Base-by-base conservation (phyloP, 2,797 vertebrate species). In the Spatula clypeata region DNA sequence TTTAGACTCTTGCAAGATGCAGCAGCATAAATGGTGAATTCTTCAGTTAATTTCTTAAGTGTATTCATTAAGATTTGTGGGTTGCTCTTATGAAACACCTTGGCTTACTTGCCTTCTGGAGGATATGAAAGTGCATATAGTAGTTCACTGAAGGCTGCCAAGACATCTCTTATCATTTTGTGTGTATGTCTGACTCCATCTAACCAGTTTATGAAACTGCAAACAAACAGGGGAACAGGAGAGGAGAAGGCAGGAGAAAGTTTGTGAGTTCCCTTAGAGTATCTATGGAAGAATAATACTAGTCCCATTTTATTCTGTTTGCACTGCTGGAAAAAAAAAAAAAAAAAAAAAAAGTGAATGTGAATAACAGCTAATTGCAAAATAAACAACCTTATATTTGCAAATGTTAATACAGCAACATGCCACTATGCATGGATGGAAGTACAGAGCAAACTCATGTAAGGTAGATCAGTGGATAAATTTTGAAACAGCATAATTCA, bases 81-180 rank as follows among this genome's bases (percentile, higher is more conserved):
- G 57, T 74, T 93, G 57, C 31, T 93, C 67, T 94, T 83, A 79
- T 0, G 5, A 85, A 95, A 93, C 34, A 76, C 90, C 72, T 88
- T 90, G 79, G 64, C 79, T 93, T 72, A 49, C 44, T 65, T 89
- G 31, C 74, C 88, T 84, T 32, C 47, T 82, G 77, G 47, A 83
- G 75, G 65, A 80, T 86, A 57, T 91, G 69, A 90, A 90, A 93
- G 55, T 77, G 65, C 47, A 93, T 74, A 27, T 54, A 75, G 53
- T 85, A 94, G 90, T 94, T 94, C 57, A 77, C 18, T 75, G 69
- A 65, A 44, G 57, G 57, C 72, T 95, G 86, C 76, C 69, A 93
- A 74, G 72, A 71, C 49, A 74, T 45, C 72, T 86, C 31, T 83
- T 93, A 64, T 7, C 2, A 16, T 90, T 86, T 88, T 87, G 38